Conservation (phyloP, 2,113 vertebrate genomes). For the Scalopus aquaticus region DNA sequence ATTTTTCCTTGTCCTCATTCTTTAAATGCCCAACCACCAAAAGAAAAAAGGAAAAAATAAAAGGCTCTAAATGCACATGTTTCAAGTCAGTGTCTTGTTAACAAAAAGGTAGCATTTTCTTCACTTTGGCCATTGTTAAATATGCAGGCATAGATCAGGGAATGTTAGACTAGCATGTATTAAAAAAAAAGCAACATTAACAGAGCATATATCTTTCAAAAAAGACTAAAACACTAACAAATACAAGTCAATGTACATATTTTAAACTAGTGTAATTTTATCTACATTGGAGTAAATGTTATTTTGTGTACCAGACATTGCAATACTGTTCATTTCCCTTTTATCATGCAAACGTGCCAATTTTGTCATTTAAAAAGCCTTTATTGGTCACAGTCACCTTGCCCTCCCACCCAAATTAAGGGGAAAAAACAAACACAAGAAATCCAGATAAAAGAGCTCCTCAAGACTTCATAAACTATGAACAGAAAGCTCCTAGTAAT, state of each 20-base stretch:
- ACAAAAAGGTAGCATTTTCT: slow-evolving; percentile 83
- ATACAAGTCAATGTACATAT: slow-evolving; percentile 88
- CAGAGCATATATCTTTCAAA: slow-evolving; percentile 86
- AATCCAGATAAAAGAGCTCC: slow-evolving; percentile 54
- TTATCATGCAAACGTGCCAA: slow-evolving; percentile 80
- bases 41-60: slow-evolving; percentile 56
- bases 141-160: slow-evolving; percentile 86
- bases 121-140: slow-evolving; percentile 87
- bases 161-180: slow-evolving; percentile 86
- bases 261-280: slow-evolving; percentile 88
- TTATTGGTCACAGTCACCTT: slow-evolving; percentile 66
- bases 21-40: slow-evolving; percentile 78
- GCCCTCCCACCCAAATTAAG: slow-evolving; percentile 68
- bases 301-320: slow-evolving; percentile 86
- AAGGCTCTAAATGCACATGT: slow-evolving; percentile 70
- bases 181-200: slow-evolving; percentile 85
- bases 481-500: slow-evolving; percentile 73
- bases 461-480: slow-evolving; percentile 70
- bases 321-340: slow-evolving; percentile 88
- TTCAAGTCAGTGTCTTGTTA: slow-evolving; percentile 82
- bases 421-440: slow-evolving; percentile 69
- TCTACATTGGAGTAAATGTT: slow-evolving; percentile 88
- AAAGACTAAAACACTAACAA: slow-evolving; percentile 89
- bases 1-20: slow-evolving; percentile 69
- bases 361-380: slow-evolving; percentile 75